Conservation (phyloP, 2,797 vertebrate genomes). For the Cichlasoma orientale region DNA sequence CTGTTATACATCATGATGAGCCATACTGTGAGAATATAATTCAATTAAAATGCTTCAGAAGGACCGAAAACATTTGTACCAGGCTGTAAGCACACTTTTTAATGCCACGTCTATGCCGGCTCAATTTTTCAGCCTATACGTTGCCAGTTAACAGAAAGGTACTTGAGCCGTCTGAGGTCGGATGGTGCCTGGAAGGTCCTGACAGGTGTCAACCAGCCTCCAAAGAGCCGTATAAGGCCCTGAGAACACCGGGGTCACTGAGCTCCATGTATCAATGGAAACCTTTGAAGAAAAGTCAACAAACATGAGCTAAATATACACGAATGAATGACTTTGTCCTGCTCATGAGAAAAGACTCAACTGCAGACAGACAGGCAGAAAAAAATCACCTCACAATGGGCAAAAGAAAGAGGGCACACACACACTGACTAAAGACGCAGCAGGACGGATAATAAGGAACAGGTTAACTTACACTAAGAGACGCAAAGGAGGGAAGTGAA, state of each 20-base stretch:
- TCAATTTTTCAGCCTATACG: not conserved
- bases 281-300: not conserved
- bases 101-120: not conserved
- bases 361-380: accelerated
- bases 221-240: not conserved
- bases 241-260: not conserved
- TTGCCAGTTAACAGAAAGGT: not conserved
- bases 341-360: not conserved
- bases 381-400: not conserved
- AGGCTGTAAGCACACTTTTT: not conserved
- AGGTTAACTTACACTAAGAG: not conserved
- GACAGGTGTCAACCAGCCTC: not conserved
- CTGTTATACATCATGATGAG: accelerated
- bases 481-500: no score
- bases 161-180: not conserved
- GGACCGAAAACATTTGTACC: not conserved
- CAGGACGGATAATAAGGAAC: not conserved
- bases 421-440: not conserved
- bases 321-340: accelerated
- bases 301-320: not conserved
- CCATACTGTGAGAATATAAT: not conserved
- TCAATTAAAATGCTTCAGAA: not conserved
- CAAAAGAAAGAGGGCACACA: not conserved
- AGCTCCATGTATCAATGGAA: not conserved
- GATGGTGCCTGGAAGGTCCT: accelerated